Evolutionary conservation across 1,140 invertebrate genomes (phyloP), one percentile per base, ranked within the genome.

Genomic region (Drosophila obscura): DNA sequence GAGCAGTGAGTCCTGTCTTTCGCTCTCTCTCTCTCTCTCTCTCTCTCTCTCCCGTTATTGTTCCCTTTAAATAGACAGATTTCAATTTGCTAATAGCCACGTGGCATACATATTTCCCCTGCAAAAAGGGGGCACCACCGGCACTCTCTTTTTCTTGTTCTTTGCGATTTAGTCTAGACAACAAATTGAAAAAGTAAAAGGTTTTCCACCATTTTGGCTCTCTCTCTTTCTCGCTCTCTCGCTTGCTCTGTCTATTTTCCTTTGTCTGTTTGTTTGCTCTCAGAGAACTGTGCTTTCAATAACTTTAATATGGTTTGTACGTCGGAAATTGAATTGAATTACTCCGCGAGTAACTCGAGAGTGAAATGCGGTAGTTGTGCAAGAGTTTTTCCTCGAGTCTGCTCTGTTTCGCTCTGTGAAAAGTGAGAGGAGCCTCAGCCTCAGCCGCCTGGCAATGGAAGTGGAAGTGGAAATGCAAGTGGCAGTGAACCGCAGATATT

Each of bases 11-110:
- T 24, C 4, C 22, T 24, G 22, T 24, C 19, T 19, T 19, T 19
- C 19, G 19, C 19, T 19, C 19, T 19, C 19, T 19, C 19, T 16
- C 16, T 16, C 16, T 45, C 31, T 35, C 22, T 13, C 59, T 68
- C 19, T 16, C 16, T 16, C 16, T 45, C 31, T 35, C 22, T 13
- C 59, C 64, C 46, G 61, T 79, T 60, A 73, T 44, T 57, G 72
- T 50, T 45, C 58, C 41, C 62, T 62, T 61, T 31, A 63, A 81
- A 77, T 73, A 57, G 78, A 67, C 78, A 53, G 16, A 74, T 81
- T 81, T 65, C 78, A 81, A 81, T 81, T 81, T 81, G 63, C 68
- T 81, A 81, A 81, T 77, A 81, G 73, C 78, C 78, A 81, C 48
- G 79, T 81, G 79, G 44, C 78, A 69, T 69, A 81, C 73, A 69